phyloP scores from a whole-genome alignment of 2,797 vertebrate genomes.

The Sternotherus odoratus region DNA sequence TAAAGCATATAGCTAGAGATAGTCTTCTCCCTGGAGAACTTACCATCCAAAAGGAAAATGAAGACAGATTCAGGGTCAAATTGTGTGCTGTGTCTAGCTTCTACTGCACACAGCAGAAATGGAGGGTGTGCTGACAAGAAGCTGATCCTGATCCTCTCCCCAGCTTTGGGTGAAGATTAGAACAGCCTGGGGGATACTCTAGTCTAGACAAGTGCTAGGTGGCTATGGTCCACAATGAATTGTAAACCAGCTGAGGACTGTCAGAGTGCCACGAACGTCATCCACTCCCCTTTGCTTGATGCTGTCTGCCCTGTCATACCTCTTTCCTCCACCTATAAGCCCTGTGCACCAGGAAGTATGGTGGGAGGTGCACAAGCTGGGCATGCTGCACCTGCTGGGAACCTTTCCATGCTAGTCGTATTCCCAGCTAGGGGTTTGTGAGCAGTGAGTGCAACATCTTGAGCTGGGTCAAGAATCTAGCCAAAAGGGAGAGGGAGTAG shows the following conservation, averaged over 20 bases:
- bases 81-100: background rate
- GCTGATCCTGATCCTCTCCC: background rate
- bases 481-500: background rate
- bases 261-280: background rate
- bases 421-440: background rate
- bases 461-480: background rate
- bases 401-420: background rate
- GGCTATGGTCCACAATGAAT: background rate
- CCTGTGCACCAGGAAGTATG: background rate
- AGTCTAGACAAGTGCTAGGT: background rate
- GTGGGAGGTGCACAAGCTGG: background rate
- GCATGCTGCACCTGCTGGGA: background rate
- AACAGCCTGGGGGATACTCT: background rate
- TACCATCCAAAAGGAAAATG: background rate
- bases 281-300: background rate
- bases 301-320: accelerated
- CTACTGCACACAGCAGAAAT: background rate
- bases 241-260: background rate
- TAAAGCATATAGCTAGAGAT: background rate
- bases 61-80: background rate
- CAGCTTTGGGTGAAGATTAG: background rate
- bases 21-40: background rate
- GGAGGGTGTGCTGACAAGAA: background rate
- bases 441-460: background rate
- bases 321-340: background rate